Percentiles rank a stretch among this genome's conserved stretches.
Conservation (phyloP, 1,140 invertebrate genomes). For the Aricia agestis region DNA sequence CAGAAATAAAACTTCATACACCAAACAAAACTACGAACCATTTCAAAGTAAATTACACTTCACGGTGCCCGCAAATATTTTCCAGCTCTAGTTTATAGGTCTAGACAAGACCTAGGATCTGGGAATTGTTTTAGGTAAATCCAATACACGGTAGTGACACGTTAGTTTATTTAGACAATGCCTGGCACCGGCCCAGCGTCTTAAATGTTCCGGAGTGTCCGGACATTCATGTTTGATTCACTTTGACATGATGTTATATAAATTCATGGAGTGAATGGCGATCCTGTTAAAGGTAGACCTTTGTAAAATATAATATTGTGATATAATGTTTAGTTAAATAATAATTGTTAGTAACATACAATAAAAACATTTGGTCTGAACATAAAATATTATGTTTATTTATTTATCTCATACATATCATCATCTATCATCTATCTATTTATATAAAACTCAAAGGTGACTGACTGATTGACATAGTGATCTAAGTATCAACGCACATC, state of each 20-base stretch:
- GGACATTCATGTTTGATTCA: background rate
- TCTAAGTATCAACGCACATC: no score
- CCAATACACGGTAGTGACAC: slow-evolving; percentile 8
- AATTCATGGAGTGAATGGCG: background rate
- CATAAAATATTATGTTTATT: no score
- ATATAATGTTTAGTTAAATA: no score
- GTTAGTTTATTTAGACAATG: slow-evolving; percentile 2
- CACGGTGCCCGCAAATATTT: slow-evolving; percentile 1
- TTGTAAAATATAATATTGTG: no score
- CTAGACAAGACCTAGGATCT: background rate
- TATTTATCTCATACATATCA: no score
- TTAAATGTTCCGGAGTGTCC: background rate
- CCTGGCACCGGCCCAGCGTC: slow-evolving; percentile 6
- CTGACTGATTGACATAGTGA: no score
- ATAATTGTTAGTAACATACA: no score
- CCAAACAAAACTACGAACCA: background rate
- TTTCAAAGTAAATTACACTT: slow-evolving; percentile 5
- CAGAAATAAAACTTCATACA: background rate
- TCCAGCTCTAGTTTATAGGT: slow-evolving; percentile 10
- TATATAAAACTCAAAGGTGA: no score
- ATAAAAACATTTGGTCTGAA: no score
- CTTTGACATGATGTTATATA: background rate
- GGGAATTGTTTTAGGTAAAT: slow-evolving; percentile 15
- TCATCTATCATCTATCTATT: no score
- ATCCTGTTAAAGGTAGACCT: no score